Evolutionary conservation across 2,797 vertebrate species (phyloP).

Genomic region (Clarias platycephalus): DNA sequence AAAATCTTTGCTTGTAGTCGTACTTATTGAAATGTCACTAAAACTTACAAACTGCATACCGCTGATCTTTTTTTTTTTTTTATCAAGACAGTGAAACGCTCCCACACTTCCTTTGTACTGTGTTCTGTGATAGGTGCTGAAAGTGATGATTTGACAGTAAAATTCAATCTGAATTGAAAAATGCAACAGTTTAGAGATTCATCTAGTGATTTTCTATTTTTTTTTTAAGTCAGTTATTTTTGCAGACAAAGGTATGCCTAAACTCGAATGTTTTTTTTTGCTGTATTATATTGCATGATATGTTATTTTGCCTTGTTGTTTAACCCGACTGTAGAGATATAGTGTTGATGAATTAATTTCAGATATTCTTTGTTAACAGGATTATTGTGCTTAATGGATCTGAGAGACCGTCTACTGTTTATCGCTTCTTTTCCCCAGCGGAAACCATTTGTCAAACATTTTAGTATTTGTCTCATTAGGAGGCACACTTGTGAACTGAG

Average conservation of each 20-base stretch:
- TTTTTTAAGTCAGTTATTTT: not conserved
- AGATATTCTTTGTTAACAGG: not conserved
- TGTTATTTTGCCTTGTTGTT: not conserved
- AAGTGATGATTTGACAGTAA: too few species aligned
- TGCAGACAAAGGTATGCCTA: not conserved
- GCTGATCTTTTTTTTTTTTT: too few species aligned
- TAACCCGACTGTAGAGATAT: too few species aligned
- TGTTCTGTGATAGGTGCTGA: too few species aligned
- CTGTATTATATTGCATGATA: not conserved
- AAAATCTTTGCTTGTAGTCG: too few species aligned
- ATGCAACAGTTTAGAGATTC: too few species aligned
- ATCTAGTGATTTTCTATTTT: not conserved
- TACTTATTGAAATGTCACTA: too few species aligned
- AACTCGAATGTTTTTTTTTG: not conserved
- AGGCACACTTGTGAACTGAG: not conserved
- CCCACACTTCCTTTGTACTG: too few species aligned
- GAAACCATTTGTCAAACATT: not conserved
- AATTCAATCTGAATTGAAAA: too few species aligned
- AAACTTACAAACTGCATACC: too few species aligned
- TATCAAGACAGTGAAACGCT: too few species aligned
- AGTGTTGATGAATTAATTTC: not conserved
- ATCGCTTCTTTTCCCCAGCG: not conserved
- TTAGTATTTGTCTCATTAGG: not conserved
- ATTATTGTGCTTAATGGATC: not conserved
- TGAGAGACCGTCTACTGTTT: not conserved